A percentile compares a stretch with the other conserved stretches of the same genome.
Evolutionary conservation across 2,888 invertebrate species (phyloP).

Genomic region (Drosophila setosimentum): DNA sequence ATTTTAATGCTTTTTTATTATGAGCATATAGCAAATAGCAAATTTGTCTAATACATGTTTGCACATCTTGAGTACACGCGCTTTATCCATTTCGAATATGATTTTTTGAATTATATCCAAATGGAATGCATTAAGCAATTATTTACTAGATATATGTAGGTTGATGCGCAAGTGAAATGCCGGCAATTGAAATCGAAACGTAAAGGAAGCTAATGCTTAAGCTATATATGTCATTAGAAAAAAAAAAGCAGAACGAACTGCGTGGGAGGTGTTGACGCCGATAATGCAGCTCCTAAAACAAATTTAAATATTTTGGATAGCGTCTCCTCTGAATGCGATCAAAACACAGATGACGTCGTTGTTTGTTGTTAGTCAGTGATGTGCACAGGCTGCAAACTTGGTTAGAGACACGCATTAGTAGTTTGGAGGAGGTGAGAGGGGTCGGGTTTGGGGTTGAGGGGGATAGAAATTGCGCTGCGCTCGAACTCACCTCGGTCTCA

Average conservation of each 20-base stretch:
- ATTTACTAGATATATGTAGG: neutral
- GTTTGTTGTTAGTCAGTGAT: slow-evolving; percentile 37
- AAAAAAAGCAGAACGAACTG: neutral
- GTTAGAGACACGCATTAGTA: slow-evolving; percentile 60
- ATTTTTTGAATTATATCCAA: slow-evolving; percentile 10
- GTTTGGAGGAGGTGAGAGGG: slow-evolving; percentile 8
- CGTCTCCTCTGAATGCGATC: slow-evolving; percentile 7
- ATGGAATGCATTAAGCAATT: slow-evolving; percentile 12
- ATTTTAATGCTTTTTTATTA: neutral
- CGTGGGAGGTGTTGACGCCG: slow-evolving; percentile 26
- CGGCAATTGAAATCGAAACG: slow-evolving; percentile 17
- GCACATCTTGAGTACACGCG: neutral
- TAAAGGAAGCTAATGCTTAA: slow-evolving; percentile 19
- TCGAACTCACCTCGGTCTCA: slow-evolving; percentile 45
- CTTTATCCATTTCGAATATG: neutral
- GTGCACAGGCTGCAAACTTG: slow-evolving; percentile 50
- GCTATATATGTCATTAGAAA: slow-evolving; percentile 12
- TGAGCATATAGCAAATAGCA: neutral
- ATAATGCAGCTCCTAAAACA: slow-evolving; percentile 9
- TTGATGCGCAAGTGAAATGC: slow-evolving; percentile 6
- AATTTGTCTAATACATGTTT: neutral
- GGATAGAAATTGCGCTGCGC: slow-evolving; percentile 16
- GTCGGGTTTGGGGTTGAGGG: neutral
- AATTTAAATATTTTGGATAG: slow-evolving; percentile 1
- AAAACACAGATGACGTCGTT: slow-evolving; percentile 20